These are phyloP conservation scores for Cynoglossus semilaevis DNA, from an alignment of 2,113 vertebrate species.

Conservation along the genomic window DNA sequence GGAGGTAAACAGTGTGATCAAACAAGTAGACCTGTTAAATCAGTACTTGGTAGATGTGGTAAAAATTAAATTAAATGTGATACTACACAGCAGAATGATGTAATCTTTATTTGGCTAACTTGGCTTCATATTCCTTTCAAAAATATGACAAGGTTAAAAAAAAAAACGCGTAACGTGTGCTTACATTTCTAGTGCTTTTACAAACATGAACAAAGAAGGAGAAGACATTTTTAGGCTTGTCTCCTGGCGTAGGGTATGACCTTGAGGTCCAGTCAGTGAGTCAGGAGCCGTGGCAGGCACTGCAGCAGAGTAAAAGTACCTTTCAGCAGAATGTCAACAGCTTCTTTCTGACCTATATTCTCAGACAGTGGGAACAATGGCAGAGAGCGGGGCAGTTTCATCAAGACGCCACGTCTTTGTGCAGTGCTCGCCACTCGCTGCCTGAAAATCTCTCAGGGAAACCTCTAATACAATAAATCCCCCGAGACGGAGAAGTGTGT, in stretches of 20 bases:
- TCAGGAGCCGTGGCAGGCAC: too few species aligned
- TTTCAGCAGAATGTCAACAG: conserved; percentile 52
- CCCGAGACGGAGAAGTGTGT: too few species aligned
- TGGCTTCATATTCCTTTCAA: too few species aligned
- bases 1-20: too few species aligned
- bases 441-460: conserved; percentile 58
- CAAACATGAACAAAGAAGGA: conserved; percentile 4
- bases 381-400: conserved; percentile 55
- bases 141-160: too few species aligned
- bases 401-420: conserved; percentile 26
- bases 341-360: conserved; percentile 71
- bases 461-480: too few species aligned
- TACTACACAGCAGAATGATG: too few species aligned
- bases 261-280: conserved; percentile 18
- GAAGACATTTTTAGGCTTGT: conserved; percentile 23
- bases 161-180: neutral
- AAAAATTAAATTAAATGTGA: too few species aligned
- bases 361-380: conserved; percentile 48
- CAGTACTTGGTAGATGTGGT: too few species aligned
- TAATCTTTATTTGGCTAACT: too few species aligned
- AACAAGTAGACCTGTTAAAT: too few species aligned
- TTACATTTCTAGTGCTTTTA: conserved; percentile 2
- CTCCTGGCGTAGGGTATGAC: conserved; percentile 23
- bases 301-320: conserved; percentile 47
- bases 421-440: neutral